Evolutionary conservation across 1,140 invertebrate species (phyloP), one percentile per base, ranked within the genome.

Genomic region (Cotesia vestalis): DNA sequence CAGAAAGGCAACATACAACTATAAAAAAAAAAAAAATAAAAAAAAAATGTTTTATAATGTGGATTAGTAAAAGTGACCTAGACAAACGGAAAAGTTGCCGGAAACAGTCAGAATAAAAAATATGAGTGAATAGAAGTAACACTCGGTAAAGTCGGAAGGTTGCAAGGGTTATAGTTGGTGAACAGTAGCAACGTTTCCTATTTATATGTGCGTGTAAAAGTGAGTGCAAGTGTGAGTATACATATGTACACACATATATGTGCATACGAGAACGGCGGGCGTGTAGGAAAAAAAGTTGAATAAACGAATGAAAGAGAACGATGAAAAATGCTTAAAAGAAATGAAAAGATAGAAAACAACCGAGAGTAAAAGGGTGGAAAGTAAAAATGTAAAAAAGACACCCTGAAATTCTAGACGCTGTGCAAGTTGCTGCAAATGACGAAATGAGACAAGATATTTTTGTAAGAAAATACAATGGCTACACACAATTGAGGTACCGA

Each of bases 391-490:
- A 36, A 69, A 62, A 69, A 59, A 20, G 62, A 66, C 46, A 64
- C 6, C 14, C 35, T 35, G 62, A 71, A 72, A 66, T 66, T 61
- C 38, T 14, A 12, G 55, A 60, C n/a, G 9, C 6, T 4, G 53
- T 55, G 12, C 12, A 4, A 12, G 68, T 69, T 61, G 14, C 52
- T 60, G 62, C 27, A 40, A 53, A 12, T 63, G 53, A 35, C 51
- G 17, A 64, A 36, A 66, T 36, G 51, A 36, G 5, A 63, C 36
- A 61, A 69, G 53, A 72, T 66, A 72, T 72, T 67, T 46, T 66
- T 55, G 60, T 72, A 53, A 63, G 69, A 57, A 69, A 63, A 64
- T 73, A 69, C 69, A 69, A 55, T 67, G 59, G 36, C 52, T 11
- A 66, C 66, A 69, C 52, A 74, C 71, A 72, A 72, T 72, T 67